Evolutionary conservation across 2,888 invertebrate species (phyloP).

Genomic region (Thyatira batis): DNA sequence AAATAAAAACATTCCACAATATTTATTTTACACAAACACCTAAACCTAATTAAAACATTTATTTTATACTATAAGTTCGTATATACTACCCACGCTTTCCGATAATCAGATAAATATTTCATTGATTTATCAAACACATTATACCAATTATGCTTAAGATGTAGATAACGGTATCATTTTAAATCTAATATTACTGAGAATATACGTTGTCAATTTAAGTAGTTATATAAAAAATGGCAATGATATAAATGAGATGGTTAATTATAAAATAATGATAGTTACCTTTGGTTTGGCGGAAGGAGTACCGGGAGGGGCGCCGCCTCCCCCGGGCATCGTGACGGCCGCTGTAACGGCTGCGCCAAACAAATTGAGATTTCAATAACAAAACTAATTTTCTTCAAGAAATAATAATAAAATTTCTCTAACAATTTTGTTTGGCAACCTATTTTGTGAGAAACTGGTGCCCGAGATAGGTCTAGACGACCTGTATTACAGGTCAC

Average conservation of each 20-base stretch:
- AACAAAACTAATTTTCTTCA: background rate
- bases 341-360: slow-evolving; percentile 66
- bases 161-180: background rate
- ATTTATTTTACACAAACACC: background rate
- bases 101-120: too few relatives aligned
- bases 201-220: background rate
- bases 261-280: slow-evolving; percentile 19
- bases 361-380: slow-evolving; percentile 20
- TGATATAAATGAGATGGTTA: background rate
- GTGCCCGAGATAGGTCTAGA: too few relatives aligned
- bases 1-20: slow-evolving; percentile 35
- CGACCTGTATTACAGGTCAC: too few relatives aligned
- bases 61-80: too few relatives aligned
- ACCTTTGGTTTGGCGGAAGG: slow-evolving; percentile 92
- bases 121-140: too few relatives aligned
- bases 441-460: too few relatives aligned
- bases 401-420: too few relatives aligned
- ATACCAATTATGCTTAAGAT: too few relatives aligned
- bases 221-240: too few relatives aligned
- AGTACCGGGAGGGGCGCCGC: slow-evolving; percentile 89
- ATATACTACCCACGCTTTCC: too few relatives aligned
- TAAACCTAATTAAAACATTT: too few relatives aligned
- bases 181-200: background rate
- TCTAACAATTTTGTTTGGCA: too few relatives aligned
- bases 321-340: slow-evolving; percentile 87